Conservation (phyloP, 2,888 invertebrate species). For the Myathropa florea region DNA sequence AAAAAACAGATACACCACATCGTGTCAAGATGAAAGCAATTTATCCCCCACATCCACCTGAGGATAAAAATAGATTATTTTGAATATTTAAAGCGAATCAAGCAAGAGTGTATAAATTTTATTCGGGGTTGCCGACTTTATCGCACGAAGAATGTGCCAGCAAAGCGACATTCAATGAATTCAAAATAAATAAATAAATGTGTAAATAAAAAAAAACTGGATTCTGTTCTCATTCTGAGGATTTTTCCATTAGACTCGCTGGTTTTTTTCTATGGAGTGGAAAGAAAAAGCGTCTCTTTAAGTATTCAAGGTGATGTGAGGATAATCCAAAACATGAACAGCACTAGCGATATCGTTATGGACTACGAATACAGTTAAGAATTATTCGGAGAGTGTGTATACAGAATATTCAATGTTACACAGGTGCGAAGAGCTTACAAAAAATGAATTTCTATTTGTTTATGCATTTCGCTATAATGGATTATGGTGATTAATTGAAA, state of each 20-base stretch:
- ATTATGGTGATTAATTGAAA: not conserved
- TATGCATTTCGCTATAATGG: not conserved
- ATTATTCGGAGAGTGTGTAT: not conserved
- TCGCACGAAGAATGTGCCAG: slow-evolving; percentile 9
- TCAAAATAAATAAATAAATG: slow-evolving; percentile 14
- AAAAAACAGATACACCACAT: not conserved
- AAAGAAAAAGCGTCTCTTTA: not conserved
- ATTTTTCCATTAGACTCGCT: not conserved
- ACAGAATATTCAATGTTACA: not conserved
- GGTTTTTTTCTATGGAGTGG: too few species aligned
- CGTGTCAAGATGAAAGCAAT: slow-evolving; percentile 25
- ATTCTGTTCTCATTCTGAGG: not conserved
- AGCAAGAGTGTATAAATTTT: slow-evolving; percentile 13
- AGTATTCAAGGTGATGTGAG: slow-evolving; percentile 6
- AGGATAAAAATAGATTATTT: slow-evolving; percentile 34
- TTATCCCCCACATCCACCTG: slow-evolving; percentile 21
- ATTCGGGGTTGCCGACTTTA: slow-evolving; percentile 39
- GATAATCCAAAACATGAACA: not conserved
- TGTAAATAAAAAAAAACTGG: not conserved
- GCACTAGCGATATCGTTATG: not conserved
- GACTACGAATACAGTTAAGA: not conserved
- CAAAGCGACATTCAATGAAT: slow-evolving; percentile 27
- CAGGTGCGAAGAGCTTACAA: not conserved
- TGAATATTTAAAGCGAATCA: slow-evolving; percentile 16
- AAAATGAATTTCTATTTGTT: not conserved